A percentile compares a stretch with the other conserved stretches of the same genome.
phyloP scores from a whole-genome alignment of 2,888 invertebrate genomes.

The Caradrina clavipalpis region DNA sequence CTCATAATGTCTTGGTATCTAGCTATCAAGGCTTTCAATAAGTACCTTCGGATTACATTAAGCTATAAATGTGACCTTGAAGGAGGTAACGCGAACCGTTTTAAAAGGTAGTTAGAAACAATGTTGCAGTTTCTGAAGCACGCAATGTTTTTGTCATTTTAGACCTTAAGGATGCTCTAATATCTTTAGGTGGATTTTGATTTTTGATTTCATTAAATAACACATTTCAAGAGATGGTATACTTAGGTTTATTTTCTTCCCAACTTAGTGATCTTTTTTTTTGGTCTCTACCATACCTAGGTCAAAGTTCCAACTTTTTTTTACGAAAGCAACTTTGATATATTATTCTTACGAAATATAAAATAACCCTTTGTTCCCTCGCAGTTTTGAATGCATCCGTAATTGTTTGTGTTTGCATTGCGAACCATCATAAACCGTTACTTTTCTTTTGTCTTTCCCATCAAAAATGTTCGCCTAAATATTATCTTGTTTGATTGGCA shows the following conservation, averaged over 20 bases:
- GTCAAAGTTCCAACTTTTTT: no score
- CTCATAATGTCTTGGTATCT: slow-evolving; percentile 11
- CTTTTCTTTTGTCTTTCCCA: no score
- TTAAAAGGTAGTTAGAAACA: slow-evolving; percentile 10
- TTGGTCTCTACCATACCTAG: no score
- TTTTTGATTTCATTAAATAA: background rate
- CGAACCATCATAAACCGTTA: no score
- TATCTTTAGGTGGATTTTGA: background rate
- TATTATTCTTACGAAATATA: no score
- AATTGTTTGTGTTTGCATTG: no score
- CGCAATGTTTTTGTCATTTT: slow-evolving; percentile 36
- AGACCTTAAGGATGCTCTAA: background rate
- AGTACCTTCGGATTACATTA: background rate
- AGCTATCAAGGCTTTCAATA: slow-evolving; percentile 1
- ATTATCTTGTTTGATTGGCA: no score
- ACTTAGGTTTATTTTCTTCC: background rate
- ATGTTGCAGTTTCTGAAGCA: slow-evolving; percentile 22
- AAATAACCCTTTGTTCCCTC: no score
- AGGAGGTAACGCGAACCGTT: slow-evolving; percentile 7
- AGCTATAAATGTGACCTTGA: slow-evolving; percentile 22
- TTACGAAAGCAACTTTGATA: no score
- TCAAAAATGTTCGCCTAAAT: no score
- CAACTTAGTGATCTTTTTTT: no score
- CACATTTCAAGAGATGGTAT: background rate
- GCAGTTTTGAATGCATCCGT: no score